phyloP scores from a whole-genome alignment of 1,140 invertebrate species.

The Leptonema lineaticorne region DNA sequence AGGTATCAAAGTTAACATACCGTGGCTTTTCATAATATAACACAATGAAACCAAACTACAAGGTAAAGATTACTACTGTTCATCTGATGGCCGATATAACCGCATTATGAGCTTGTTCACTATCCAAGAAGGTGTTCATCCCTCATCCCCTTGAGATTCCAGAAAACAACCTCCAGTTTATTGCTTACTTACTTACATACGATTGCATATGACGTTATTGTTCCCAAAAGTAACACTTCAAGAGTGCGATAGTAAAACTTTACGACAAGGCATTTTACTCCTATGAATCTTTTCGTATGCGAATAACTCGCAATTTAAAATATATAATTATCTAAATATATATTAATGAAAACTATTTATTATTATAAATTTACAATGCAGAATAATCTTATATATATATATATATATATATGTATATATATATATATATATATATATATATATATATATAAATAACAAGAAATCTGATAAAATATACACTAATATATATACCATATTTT shows the following conservation, averaged over 20 bases:
- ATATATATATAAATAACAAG: background rate
- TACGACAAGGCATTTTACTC: conserved; percentile 6
- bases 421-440: background rate
- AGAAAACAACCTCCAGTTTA: background rate
- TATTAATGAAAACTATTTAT: no score
- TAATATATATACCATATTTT: background rate
- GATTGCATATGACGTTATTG: conserved; percentile 4
- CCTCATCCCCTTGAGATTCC: background rate
- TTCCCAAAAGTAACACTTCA: conserved; percentile 22
- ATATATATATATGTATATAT: conserved; percentile 2
- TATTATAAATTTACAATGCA: no score
- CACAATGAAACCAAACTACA: background rate
- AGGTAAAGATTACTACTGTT: background rate
- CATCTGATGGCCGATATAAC: background rate
- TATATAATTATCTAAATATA: background rate
- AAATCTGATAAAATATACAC: no score
- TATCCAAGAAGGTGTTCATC: background rate
- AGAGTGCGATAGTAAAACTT: conserved; percentile 23
- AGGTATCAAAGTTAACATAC: no score
- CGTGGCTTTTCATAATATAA: no score
- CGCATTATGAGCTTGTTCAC: background rate
- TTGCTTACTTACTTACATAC: conserved; percentile 4
- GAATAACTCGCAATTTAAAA: no score
- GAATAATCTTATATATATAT: background rate
- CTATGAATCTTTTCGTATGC: background rate